Base-by-base conservation (phyloP, 1,140 invertebrate species). In the Goniozus legneri region DNA sequence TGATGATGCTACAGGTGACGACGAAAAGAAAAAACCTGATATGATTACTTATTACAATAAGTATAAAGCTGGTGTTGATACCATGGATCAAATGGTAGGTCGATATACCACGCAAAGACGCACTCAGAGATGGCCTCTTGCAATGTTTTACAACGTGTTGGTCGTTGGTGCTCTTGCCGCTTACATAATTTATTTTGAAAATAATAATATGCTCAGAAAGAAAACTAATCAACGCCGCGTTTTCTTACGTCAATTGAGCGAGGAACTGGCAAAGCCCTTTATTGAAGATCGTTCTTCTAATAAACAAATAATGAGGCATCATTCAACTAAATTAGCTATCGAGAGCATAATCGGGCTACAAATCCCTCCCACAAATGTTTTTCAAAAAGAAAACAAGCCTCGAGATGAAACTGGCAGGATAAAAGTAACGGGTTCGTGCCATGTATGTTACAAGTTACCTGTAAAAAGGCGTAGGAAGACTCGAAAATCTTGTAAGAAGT, bases 61-160 rank as follows among this genome's bases (percentile, higher is more conserved):
- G 50, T 62, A 71, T 47, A 66, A 76, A 27, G 63, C 61, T 20
- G 64, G 66, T 7, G 71, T 77, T 18, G 68, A 76, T 75, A 61
- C 72, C 18, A 35, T 76, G 38, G 73, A 78, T 60, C 67, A 76
- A 43, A 51, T 77, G 35, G 70, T 70, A 62, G 55, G 73, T 56
- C 75, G 73, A 58, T 79, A 79, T 45, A 76, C 72, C 27, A 73
- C 73, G 6, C 64, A 69, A 56, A 65, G 76, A 35, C 62, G 73
- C 36, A 73, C 73, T 37, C 70, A 73, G 52, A 71, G 77, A 58
- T 81, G 79, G 79, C 71, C 75, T 4, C 53, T 78, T 7, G 72
- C 75, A 8, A 51, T 80, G 33, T 80, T 80, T 57, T 79, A 73
- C 43, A 69, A 70, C 27, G 50, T 79, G 12, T 50, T 80, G 8